A percentile compares a stretch with the other conserved stretches of the same genome.
phyloP scores from a whole-genome alignment of 2,888 invertebrate genomes.

The Andrena minutula region DNA sequence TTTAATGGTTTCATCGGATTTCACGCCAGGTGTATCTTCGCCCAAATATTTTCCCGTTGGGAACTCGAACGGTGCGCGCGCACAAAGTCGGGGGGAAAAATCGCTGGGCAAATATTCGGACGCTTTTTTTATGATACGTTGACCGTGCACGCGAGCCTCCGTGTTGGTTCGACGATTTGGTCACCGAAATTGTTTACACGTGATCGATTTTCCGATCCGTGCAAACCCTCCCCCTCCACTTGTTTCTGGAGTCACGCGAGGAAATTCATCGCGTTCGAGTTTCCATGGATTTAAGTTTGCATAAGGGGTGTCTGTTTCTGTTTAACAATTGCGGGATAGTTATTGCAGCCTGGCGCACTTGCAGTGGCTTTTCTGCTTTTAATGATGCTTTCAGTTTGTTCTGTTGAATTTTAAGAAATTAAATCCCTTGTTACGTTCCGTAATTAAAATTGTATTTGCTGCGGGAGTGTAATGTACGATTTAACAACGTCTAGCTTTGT shows the following conservation, averaged over 20 bases:
- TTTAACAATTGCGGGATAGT: no score
- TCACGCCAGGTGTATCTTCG: not conserved
- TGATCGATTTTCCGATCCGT: slow-evolving; percentile 36
- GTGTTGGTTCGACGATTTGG: slow-evolving; percentile 19
- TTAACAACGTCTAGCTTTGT: no score
- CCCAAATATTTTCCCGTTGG: slow-evolving; percentile 30
- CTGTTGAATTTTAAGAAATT: no score
- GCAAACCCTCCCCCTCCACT: not conserved
- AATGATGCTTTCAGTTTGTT: no score
- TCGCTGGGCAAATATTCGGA: slow-evolving; percentile 17
- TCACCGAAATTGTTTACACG: slow-evolving; percentile 35
- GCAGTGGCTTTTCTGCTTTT: no score
- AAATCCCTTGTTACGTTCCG: no score
- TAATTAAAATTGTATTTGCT: no score
- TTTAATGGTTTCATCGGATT: slow-evolving; percentile 15
- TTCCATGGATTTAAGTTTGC: not conserved
- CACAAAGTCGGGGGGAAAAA: slow-evolving; percentile 3
- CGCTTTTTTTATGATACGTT: slow-evolving; percentile 31
- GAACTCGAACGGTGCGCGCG: not conserved
- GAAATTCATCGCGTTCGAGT: slow-evolving; percentile 7
- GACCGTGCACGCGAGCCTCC: slow-evolving; percentile 3
- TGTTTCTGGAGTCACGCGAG: not conserved
- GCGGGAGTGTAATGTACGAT: no score
- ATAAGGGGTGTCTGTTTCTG: not conserved
- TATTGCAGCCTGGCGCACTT: no score